Conservation (phyloP, 1,140 invertebrate genomes). For the Pectinophora gossypiella region DNA sequence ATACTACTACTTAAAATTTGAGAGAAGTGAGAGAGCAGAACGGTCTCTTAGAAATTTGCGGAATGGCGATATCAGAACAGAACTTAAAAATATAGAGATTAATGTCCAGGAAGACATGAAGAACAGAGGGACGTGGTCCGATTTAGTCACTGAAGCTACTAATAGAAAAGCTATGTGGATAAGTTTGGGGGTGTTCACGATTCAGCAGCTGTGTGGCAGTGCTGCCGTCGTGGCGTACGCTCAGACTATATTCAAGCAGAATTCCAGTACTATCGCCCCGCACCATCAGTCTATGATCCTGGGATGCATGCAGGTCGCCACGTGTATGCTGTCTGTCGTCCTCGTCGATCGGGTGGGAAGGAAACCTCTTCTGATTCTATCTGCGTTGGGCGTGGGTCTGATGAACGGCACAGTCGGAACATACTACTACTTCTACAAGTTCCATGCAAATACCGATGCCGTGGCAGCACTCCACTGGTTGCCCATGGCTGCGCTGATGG, state of each 20-base stretch:
- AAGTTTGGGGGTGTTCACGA: conserved; percentile 79
- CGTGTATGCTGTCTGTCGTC: conserved; percentile 77
- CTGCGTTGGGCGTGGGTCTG: conserved; percentile 74
- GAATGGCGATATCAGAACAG: conserved; percentile 77
- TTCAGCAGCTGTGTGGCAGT: conserved; percentile 86
- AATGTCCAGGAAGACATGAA: conserved; percentile 77
- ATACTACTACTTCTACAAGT: conserved; percentile 73
- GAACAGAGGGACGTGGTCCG: conserved; percentile 72
- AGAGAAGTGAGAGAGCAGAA: conserved; percentile 67
- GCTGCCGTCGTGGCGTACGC: conserved; percentile 85
- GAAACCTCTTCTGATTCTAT: conserved; percentile 80
- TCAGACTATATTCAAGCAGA: conserved; percentile 81
- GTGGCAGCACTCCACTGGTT: conserved; percentile 73
- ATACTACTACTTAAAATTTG: conserved; percentile 76
- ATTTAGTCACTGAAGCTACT: conserved; percentile 77
- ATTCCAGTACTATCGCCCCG: conserved; percentile 64
- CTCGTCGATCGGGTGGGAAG: conserved; percentile 84
- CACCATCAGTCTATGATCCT: conserved; percentile 79
- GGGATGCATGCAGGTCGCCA: conserved; percentile 80
- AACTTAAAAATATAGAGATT: conserved; percentile 78
- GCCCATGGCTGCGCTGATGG: conserved; percentile 80
- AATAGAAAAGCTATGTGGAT: conserved; percentile 80
- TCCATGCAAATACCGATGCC: conserved; percentile 25
- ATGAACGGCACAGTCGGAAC: conserved; percentile 76
- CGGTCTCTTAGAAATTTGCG: conserved; percentile 72